These are phyloP conservation scores for Amyelois transitella DNA, from an alignment of 1,140 invertebrate genomes.

Conservation along the genomic window DNA sequence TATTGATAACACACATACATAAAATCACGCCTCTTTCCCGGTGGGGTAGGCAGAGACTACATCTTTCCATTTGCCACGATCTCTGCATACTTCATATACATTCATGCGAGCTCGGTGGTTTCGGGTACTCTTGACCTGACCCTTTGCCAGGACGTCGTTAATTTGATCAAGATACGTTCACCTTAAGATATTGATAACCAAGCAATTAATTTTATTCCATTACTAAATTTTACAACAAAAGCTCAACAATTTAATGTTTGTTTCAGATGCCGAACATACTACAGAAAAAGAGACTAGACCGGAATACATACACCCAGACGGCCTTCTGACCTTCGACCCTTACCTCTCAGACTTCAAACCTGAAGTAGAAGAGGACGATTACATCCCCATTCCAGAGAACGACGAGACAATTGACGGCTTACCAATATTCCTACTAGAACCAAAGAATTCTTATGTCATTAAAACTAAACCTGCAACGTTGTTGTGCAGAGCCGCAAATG, in stretches of 20 bases:
- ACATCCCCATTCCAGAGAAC: slow-evolving; percentile 61
- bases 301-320: slow-evolving; percentile 64
- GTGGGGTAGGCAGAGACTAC: too few species aligned
- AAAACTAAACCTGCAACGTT: slow-evolving; percentile 90
- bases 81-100: too few species aligned
- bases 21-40: too few species aligned
- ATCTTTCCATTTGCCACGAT: too few species aligned
- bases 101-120: too few species aligned
- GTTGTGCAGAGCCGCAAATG: slow-evolving; percentile 89
- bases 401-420: slow-evolving; percentile 75
- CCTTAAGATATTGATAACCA: too few species aligned
- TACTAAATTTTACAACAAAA: too few species aligned
- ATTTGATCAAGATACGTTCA: too few species aligned
- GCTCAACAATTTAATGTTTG: background rate
- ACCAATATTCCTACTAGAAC: slow-evolving; percentile 90
- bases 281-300: slow-evolving; percentile 57
- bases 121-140: too few species aligned
- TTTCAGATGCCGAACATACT: slow-evolving; percentile 52
- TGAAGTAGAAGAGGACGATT: slow-evolving; percentile 55
- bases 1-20: too few species aligned
- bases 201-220: too few species aligned
- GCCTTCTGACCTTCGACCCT: slow-evolving; percentile 58
- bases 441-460: slow-evolving; percentile 89
- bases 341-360: slow-evolving; percentile 62
- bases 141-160: too few species aligned